phyloP scores from a whole-genome alignment of 2,797 vertebrate species.

The Galagoides demidoff region DNA sequence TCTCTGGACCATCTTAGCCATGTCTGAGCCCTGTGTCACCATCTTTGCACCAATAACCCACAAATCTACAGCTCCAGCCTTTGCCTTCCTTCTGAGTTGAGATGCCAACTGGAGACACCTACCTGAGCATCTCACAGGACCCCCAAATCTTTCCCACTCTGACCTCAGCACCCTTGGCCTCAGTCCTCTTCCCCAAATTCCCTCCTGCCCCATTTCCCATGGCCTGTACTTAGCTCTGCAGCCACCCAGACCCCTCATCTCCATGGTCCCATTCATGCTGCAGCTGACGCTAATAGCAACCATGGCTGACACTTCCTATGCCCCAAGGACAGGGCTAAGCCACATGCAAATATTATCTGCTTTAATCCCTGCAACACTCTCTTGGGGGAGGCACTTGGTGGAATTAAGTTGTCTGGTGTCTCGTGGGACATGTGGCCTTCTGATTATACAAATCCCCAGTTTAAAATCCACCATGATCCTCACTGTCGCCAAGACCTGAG shows the following conservation, averaged over 20 bases:
- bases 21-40: neutral
- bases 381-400: neutral
- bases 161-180: neutral
- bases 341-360: neutral
- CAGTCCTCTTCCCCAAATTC: neutral
- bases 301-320: neutral
- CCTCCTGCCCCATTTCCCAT: neutral
- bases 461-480: neutral
- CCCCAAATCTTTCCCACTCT: neutral
- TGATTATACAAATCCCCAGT: neutral
- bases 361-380: neutral
- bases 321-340: neutral
- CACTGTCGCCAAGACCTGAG: neutral
- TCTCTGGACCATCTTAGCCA: neutral
- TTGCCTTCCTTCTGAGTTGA: neutral
- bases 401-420: neutral
- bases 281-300: too few species aligned
- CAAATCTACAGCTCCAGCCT: neutral
- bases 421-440: neutral
- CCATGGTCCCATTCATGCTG: neutral
- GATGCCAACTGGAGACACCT: neutral
- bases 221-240: rapidly evolving
- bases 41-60: neutral
- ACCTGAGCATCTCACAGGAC: neutral
- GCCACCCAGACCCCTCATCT: neutral